Conservation (phyloP, 2,888 invertebrate species). For the Acronicta leporina region DNA sequence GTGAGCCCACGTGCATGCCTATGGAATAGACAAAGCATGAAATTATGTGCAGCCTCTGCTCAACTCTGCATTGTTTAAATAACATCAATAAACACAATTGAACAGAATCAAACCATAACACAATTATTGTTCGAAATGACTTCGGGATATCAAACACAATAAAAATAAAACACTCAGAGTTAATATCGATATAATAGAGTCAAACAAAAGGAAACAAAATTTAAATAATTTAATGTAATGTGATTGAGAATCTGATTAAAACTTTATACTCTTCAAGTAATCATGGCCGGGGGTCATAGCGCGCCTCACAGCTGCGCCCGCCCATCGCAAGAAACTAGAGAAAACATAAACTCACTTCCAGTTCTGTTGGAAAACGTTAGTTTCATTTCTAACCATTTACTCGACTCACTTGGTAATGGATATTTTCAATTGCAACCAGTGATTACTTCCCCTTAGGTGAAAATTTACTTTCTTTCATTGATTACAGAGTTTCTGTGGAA, state of each 20-base stretch:
- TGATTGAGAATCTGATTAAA: slow-evolving; percentile 26
- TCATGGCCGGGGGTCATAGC: slow-evolving; percentile 30
- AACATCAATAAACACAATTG: slow-evolving; percentile 8
- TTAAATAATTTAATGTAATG: slow-evolving; percentile 28
- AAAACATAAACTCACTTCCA: slow-evolving; percentile 63
- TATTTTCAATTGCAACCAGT: slow-evolving; percentile 73
- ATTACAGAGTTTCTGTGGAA: slow-evolving; percentile 60
- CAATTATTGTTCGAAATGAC: neutral
- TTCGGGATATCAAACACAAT: neutral
- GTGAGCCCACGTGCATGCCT: slow-evolving; percentile 42
- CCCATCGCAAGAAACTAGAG: slow-evolving; percentile 55
- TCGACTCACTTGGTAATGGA: slow-evolving; percentile 66
- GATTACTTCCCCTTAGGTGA: slow-evolving; percentile 73
- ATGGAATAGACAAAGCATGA: slow-evolving; percentile 29
- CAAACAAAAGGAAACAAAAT: neutral
- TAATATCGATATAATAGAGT: neutral
- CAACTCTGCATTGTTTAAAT: slow-evolving; percentile 13
- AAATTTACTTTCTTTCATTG: slow-evolving; percentile 75
- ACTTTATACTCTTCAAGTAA: slow-evolving; percentile 30
- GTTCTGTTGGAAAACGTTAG: slow-evolving; percentile 63
- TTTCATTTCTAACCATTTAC: slow-evolving; percentile 64
- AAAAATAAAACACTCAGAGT: neutral
- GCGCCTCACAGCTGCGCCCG: slow-evolving; percentile 32
- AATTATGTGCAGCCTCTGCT: slow-evolving; percentile 16
- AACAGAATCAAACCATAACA: slow-evolving; percentile 3